These are phyloP conservation scores for Archilochus colubris DNA, from an alignment of 2,113 vertebrate genomes.

Conservation along the genomic window DNA sequence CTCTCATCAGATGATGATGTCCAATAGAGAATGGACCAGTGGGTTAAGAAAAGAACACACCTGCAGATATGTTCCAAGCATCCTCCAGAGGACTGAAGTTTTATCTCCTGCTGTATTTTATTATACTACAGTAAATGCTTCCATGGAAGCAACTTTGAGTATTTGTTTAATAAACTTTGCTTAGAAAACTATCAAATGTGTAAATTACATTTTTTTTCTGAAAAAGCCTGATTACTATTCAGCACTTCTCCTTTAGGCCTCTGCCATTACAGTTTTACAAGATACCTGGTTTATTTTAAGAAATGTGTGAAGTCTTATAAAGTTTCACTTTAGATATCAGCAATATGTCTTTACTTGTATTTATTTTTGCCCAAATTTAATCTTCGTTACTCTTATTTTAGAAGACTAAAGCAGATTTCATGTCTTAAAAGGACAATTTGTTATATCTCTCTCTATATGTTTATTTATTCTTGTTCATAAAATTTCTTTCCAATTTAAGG, in stretches of 20 bases:
- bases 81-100: not conserved
- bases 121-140: not conserved
- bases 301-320: not conserved
- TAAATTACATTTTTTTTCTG: not conserved
- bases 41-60: not conserved
- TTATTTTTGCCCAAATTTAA: not conserved
- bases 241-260: not conserved
- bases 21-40: not conserved
- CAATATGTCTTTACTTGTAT: not conserved
- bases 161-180: not conserved
- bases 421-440: not conserved
- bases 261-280: not conserved
- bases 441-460: not conserved
- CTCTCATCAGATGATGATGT: rapidly evolving
- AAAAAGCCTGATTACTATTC: not conserved
- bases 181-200: not conserved
- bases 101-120: not conserved
- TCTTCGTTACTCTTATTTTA: not conserved
- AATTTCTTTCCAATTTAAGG: not conserved
- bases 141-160: not conserved
- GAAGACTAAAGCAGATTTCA: not conserved
- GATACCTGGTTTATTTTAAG: not conserved
- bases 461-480: not conserved
- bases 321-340: not conserved
- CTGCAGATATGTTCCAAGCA: not conserved